Conservation (phyloP, 2,113 vertebrate genomes). For the Paracanthobrama guichenoti region DNA sequence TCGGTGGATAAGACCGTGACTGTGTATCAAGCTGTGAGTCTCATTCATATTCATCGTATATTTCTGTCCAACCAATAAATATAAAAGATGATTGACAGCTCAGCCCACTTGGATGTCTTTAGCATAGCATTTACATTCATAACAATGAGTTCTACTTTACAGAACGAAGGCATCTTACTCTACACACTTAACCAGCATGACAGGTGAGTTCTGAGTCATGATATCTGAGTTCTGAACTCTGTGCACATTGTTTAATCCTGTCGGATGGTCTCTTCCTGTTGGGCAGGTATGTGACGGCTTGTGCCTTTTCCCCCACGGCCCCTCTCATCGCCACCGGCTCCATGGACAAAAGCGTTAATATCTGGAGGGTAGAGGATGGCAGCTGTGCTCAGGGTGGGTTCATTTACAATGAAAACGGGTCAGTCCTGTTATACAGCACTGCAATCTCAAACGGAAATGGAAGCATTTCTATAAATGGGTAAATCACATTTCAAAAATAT, state of each 20-base stretch:
- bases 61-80: background rate
- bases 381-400: constrained; percentile 70
- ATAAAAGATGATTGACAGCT: constrained; percentile 15
- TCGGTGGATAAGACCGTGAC: constrained; percentile 94
- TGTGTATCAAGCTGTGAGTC: constrained; percentile 88
- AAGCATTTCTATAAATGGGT: background rate
- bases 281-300: constrained; percentile 91
- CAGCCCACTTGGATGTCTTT: background rate
- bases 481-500: background rate
- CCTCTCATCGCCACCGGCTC: constrained; percentile 91
- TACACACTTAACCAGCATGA: constrained; percentile 86
- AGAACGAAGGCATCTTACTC: constrained; percentile 83
- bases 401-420: background rate
- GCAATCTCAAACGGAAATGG: background rate
- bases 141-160: constrained; percentile 50
- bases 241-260: background rate
- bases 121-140: background rate
- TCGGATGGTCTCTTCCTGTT: background rate
- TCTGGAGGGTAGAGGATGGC: constrained; percentile 86
- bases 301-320: constrained; percentile 83
- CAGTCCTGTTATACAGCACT: background rate
- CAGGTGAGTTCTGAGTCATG: constrained; percentile 74
- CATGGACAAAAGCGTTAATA: constrained; percentile 95
- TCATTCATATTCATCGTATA: constrained; percentile 14
- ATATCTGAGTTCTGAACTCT: background rate